Evolutionary conservation across 2,888 invertebrate genomes (phyloP).

Genomic region (Catocala nupta): DNA sequence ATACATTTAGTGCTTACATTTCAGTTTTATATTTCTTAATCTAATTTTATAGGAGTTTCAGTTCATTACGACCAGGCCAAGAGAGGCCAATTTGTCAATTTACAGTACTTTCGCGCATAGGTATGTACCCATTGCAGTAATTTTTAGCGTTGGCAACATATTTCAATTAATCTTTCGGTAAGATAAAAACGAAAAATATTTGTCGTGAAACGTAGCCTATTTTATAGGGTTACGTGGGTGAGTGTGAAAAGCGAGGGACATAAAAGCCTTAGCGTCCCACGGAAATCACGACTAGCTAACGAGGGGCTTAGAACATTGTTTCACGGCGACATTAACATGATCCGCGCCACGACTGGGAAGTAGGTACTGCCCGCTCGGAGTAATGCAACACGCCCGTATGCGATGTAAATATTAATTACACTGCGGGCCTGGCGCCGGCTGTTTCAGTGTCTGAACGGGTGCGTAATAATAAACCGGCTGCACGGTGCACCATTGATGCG

Average conservation of each 20-base stretch:
- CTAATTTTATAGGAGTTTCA: constrained; percentile 1
- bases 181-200: neutral
- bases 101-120: neutral
- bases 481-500: too few relatives aligned
- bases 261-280: constrained; percentile 29
- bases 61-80: neutral
- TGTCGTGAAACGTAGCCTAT: constrained; percentile 27
- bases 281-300: constrained; percentile 38
- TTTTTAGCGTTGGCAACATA: neutral
- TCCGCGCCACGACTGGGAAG: constrained; percentile 19
- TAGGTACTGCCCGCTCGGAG: constrained; percentile 27
- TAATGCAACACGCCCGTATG: constrained; percentile 57
- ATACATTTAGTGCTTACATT: constrained; percentile 12
- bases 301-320: constrained; percentile 32
- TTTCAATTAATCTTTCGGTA: neutral
- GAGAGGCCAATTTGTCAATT: too few relatives aligned
- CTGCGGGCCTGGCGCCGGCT: constrained; percentile 39
- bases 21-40: constrained; percentile 8
- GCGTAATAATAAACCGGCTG: constrained; percentile 23
- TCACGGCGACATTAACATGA: constrained; percentile 23
- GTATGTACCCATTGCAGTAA: neutral
- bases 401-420: constrained; percentile 67
- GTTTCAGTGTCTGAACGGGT: constrained; percentile 14
- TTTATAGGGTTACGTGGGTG: constrained; percentile 33
- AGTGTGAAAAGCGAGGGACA: constrained; percentile 25